Evolutionary conservation across 1,140 invertebrate species (phyloP).

Genomic region (Drosophila albomicans): DNA sequence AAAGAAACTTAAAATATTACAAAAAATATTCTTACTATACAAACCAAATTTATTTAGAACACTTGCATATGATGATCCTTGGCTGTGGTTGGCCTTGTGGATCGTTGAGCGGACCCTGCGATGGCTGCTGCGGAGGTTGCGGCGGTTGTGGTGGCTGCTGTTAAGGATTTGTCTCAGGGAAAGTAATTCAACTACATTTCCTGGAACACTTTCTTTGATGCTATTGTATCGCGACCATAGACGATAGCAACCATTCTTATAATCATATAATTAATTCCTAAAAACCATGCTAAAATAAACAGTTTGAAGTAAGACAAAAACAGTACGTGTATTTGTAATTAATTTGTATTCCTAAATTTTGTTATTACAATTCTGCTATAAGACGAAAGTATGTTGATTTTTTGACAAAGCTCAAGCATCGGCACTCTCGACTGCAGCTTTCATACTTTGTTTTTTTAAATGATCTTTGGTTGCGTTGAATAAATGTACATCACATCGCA

Average conservation of each 20-base stretch:
- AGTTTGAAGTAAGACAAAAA: too few species aligned
- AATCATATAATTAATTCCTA: background rate
- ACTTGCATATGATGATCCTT: slow-evolving; percentile 38
- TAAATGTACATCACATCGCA: too few species aligned
- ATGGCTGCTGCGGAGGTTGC: slow-evolving; percentile 24
- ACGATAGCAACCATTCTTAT: background rate
- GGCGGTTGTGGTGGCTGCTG: slow-evolving; percentile 15
- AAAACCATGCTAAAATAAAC: background rate
- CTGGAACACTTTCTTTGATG: background rate
- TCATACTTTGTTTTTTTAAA: too few species aligned
- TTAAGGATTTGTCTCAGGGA: background rate
- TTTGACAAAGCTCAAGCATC: too few species aligned
- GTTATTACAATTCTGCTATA: too few species aligned
- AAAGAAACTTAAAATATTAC: background rate
- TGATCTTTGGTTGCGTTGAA: too few species aligned
- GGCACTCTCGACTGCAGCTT: too few species aligned
- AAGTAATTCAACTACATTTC: background rate
- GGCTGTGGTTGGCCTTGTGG: slow-evolving; percentile 44
- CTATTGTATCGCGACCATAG: background rate
- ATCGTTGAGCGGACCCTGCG: slow-evolving; percentile 35
- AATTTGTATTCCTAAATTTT: too few species aligned
- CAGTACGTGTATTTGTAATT: too few species aligned
- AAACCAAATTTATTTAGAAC: slow-evolving; percentile 7
- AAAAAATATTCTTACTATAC: background rate
- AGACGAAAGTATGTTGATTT: too few species aligned